Evolutionary conservation across 2,113 vertebrate genomes (phyloP), one percentile per base, ranked within the genome.

Genomic region (Rattus rattus): DNA sequence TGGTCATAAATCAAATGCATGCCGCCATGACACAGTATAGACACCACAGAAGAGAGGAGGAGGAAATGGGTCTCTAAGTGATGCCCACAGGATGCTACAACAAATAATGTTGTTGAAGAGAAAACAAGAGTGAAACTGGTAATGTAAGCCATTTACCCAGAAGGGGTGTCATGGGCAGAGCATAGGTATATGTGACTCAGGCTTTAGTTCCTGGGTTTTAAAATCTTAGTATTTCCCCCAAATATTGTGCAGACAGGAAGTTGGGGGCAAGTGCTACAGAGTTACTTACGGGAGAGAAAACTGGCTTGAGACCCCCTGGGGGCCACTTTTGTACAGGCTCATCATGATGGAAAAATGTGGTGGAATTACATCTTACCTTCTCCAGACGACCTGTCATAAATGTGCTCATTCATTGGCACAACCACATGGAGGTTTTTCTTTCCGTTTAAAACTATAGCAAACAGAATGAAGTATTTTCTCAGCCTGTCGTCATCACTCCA

Each of bases 401-500:
- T 26, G 49, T 36, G 28, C 10, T 20, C 54, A 39, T 43, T 61
- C 92, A 80, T 73, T 94, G 2, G 79, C n/a, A 75, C 52, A 63
- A 83, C 92, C 52, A 61, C 9, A 61, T 4, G 11, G 13, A 61
- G 54, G 39, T 52, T 59, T 88, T 75, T 17, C 22, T 87, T 77
- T 90, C 22, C 67, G 30, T 54, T 89, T 84, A 76, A 89, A 96
- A 91, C 80, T 84, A 43, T 24, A 77, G 81, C 85, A 89, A 96
- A 70, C 28, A 94, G 56, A 95, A 95, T 79, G 7, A 91, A 91
- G 52, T 72, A 39, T 39, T 87, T 96, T 89, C 65, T 89, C 26
- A 91, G 39, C 28, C 26, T 91, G 20, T 96, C 73, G 69, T 97
- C 89, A 90, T 11, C 90, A 77, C 56, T 63, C 86, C 80, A 33